Percentiles rank a stretch among this genome's conserved stretches.
Evolutionary conservation across 2,797 vertebrate species (phyloP).

Genomic region (Fistularia commersonii): DNA sequence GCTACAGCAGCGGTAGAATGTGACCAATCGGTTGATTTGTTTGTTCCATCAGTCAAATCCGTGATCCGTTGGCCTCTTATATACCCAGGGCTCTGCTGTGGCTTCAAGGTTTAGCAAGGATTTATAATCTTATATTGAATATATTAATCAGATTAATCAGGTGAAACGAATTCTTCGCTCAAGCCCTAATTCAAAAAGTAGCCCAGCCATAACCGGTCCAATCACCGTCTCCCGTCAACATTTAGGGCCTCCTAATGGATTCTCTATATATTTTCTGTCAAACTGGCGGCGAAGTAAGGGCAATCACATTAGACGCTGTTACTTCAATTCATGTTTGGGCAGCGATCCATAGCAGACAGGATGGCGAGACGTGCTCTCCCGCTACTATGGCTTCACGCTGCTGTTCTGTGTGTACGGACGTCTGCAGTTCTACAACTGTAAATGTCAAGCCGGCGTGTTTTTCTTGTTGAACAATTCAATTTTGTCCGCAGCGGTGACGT

Average conservation of each 20-base stretch:
- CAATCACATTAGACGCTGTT: conserved; percentile 2
- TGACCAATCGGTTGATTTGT: too few species aligned
- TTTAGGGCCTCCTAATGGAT: background rate
- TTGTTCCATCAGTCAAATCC: too few species aligned
- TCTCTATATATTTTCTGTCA: conserved; percentile 17
- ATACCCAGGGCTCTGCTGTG: too few species aligned
- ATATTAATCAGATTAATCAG: too few species aligned
- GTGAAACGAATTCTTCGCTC: too few species aligned
- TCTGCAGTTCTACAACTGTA: conserved; percentile 20
- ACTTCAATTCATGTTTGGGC: conserved; percentile 19
- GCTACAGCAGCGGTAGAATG: too few species aligned
- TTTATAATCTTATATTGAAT: too few species aligned
- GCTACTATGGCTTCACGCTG: conserved; percentile 22
- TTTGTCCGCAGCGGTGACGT: too few species aligned
- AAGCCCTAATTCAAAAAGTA: too few species aligned
- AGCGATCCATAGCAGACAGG: conserved; percentile 32
- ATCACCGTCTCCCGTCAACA: background rate
- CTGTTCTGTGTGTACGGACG: conserved; percentile 20
- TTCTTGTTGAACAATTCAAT: conserved; percentile 3
- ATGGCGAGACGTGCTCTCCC: conserved; percentile 32
- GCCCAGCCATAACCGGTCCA: too few species aligned
- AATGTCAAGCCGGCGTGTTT: conserved; percentile 39
- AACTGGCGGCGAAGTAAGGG: conserved; percentile 3
- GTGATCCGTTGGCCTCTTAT: too few species aligned
- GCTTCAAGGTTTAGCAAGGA: too few species aligned